Percentiles rank a stretch among this genome's conserved stretches.
phyloP scores from a whole-genome alignment of 2,113 vertebrate genomes.

The Lutjanus erythropterus region DNA sequence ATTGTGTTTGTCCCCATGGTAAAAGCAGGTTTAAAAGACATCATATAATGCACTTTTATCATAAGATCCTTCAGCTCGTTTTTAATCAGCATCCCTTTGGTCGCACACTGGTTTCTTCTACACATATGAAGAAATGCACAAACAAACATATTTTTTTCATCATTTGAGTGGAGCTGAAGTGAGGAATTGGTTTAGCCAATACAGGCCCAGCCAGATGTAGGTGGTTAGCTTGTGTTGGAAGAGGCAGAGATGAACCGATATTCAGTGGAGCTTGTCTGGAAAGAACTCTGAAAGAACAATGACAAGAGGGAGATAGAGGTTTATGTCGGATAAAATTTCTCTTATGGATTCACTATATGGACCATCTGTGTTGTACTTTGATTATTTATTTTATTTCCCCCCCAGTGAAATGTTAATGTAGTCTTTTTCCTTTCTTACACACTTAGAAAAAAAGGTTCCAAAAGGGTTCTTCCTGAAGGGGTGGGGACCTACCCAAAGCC shows the following conservation, averaged over 20 bases:
- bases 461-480: too few species aligned
- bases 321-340: constrained; percentile 39
- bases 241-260: constrained; percentile 71
- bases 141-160: constrained; percentile 16
- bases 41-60: background rate
- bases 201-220: constrained; percentile 68
- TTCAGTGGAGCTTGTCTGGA: constrained; percentile 47
- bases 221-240: constrained; percentile 65
- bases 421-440: background rate
- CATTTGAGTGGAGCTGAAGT: constrained; percentile 21
- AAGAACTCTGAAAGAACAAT: constrained; percentile 60
- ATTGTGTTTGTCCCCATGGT: background rate
- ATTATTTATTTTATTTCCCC: background rate
- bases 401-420: background rate
- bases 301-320: constrained; percentile 43
- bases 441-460: too few species aligned
- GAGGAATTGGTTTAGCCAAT: constrained; percentile 30
- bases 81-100: constrained; percentile 6
- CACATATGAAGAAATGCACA: background rate
- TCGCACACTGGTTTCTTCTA: constrained; percentile 14
- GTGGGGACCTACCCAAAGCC: too few species aligned
- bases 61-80: background rate
- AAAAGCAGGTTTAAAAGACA: background rate
- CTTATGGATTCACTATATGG: constrained; percentile 37
- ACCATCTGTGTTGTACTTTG: constrained; percentile 18